phyloP scores from a whole-genome alignment of 2,888 invertebrate species.

The Muscina levida region DNA sequence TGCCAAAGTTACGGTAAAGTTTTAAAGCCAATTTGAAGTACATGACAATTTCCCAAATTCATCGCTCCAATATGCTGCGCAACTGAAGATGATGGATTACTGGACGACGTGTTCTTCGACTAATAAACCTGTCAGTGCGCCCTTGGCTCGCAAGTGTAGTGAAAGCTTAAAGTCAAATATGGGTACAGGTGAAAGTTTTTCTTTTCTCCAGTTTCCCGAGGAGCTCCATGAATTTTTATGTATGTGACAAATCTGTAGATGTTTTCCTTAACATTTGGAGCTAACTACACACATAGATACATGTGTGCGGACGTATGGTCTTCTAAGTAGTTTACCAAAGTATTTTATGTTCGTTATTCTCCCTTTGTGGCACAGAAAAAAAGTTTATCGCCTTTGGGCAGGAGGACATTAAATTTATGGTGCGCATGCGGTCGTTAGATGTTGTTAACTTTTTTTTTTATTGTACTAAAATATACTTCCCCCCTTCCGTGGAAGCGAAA shows the following conservation, averaged over 20 bases:
- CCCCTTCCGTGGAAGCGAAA: conserved; percentile 49
- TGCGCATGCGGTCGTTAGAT: conserved; percentile 63
- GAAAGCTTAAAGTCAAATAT: conserved; percentile 29
- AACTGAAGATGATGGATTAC: conserved; percentile 60
- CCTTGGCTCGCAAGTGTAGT: conserved; percentile 10
- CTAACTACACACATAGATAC: too few relatives aligned
- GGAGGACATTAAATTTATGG: conserved; percentile 65
- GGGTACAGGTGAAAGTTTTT: conserved; percentile 53
- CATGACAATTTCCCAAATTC: conserved; percentile 29
- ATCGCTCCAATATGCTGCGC: conserved; percentile 36
- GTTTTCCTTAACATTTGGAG: neutral
- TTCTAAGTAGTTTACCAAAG: conserved; percentile 55
- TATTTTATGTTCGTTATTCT: conserved; percentile 49
- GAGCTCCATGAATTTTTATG: neutral
- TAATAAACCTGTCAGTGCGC: conserved; percentile 36
- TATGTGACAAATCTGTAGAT: neutral
- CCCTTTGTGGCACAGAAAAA: conserved; percentile 35
- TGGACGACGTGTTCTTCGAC: conserved; percentile 37
- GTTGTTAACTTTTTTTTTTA: conserved; percentile 50
- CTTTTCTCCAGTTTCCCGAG: conserved; percentile 11
- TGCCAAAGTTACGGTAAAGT: too few relatives aligned
- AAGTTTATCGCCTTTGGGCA: conserved; percentile 64
- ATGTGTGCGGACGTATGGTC: neutral
- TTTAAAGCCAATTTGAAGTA: conserved; percentile 49
- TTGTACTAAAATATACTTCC: conserved; percentile 27